These are phyloP conservation scores for Galeopterus variegatus DNA, from an alignment of 2,113 vertebrate genomes.

Conservation along the genomic window DNA sequence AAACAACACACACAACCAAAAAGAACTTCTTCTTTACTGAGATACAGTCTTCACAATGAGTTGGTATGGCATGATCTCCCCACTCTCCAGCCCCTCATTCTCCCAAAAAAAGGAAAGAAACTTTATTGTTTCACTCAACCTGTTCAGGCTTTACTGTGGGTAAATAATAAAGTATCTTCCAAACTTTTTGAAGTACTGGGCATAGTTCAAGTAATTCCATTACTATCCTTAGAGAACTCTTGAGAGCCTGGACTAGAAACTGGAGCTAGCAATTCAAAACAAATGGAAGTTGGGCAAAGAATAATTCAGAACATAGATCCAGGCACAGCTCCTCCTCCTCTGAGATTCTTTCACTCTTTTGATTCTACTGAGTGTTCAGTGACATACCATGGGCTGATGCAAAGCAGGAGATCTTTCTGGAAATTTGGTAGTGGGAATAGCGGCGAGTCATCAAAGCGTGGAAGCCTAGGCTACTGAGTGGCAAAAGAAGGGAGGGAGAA, in stretches of 20 bases:
- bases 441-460: not conserved
- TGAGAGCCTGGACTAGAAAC: not conserved
- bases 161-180: not conserved
- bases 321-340: not conserved
- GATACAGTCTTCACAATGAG: not conserved
- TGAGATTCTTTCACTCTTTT: not conserved
- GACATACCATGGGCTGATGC: not conserved
- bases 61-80: not conserved
- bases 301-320: not conserved
- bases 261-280: not conserved
- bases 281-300: not conserved
- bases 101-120: not conserved
- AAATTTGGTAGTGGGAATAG: not conserved
- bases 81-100: not conserved
- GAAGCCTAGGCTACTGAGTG: not conserved
- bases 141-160: conserved; percentile 19
- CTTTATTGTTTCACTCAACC: conserved; percentile 24
- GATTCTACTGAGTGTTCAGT: not conserved
- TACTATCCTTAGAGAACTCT: not conserved
- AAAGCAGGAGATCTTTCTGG: not conserved
- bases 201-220: not conserved
- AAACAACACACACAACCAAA: not conserved
- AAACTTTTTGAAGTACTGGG: conserved; percentile 16
- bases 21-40: not conserved
- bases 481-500: not conserved